These are phyloP conservation scores for Acrobeloides nanus DNA, from an alignment of 2,888 invertebrate genomes.

Conservation along the genomic window DNA sequence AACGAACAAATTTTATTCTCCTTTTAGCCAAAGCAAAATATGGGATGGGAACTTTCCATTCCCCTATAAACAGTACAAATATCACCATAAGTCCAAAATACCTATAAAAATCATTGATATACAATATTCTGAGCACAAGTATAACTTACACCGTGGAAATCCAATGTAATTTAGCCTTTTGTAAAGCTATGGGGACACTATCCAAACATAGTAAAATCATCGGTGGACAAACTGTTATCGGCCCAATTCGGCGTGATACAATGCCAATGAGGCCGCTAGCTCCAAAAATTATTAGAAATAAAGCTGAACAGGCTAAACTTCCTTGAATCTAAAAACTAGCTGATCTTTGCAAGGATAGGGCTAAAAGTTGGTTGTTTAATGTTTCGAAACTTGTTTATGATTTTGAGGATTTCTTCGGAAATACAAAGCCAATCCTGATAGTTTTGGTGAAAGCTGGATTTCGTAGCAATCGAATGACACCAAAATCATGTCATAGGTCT, in stretches of 20 bases:
- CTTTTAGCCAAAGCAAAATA: constrained; percentile 21
- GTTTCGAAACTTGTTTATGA: no score
- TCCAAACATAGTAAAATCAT: constrained; percentile 38
- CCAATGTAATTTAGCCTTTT: constrained; percentile 41
- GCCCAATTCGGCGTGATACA: constrained; percentile 40
- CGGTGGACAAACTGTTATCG: constrained; percentile 45
- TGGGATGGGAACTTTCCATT: constrained; percentile 34
- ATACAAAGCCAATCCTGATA: no score
- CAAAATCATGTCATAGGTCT: no score
- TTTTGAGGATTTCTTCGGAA: no score
- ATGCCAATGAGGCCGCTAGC: constrained; percentile 38
- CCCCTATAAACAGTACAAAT: constrained; percentile 39
- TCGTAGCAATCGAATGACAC: no score
- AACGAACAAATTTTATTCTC: constrained; percentile 15
- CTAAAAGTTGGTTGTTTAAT: not conserved
- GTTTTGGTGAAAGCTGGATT: no score
- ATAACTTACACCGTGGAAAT: constrained; percentile 38
- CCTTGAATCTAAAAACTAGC: constrained; percentile 38
- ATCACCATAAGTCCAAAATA: constrained; percentile 32
- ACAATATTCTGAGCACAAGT: not conserved
- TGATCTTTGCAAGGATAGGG: not conserved
- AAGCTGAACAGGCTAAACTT: constrained; percentile 36
- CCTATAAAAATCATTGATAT: constrained; percentile 21
- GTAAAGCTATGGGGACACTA: constrained; percentile 39
- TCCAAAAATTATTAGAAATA: constrained; percentile 41